Evolutionary conservation across 2,113 vertebrate species (phyloP).

Genomic region (Myiagra hebetior): DNA sequence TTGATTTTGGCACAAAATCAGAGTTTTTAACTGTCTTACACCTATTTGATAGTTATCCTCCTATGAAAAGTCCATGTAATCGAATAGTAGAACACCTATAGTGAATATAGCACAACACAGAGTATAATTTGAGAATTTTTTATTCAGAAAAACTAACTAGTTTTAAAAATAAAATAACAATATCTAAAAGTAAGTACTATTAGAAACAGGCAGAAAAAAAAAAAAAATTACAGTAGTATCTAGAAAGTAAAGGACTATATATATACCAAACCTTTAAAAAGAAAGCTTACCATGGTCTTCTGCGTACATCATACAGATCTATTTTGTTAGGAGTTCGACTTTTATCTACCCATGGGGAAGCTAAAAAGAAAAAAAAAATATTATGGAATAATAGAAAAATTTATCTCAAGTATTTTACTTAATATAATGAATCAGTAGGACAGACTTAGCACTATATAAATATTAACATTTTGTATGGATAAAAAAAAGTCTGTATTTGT

Average conservation of each 20-base stretch:
- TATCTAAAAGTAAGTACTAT: background rate
- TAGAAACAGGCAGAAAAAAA: background rate
- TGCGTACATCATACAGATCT: conserved; percentile 94
- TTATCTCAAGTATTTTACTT: background rate
- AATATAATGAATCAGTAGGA: background rate
- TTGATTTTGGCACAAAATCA: background rate
- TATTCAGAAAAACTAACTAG: background rate
- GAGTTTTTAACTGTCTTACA: background rate
- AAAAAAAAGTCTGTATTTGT: background rate
- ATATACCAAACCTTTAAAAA: background rate
- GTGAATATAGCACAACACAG: background rate
- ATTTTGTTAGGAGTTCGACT: conserved; percentile 92
- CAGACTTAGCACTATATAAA: background rate
- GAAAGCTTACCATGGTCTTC: conserved; percentile 89
- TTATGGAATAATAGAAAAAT: background rate
- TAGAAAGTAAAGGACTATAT: background rate
- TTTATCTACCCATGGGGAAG: conserved; percentile 95
- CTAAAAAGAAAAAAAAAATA: conserved; percentile 57
- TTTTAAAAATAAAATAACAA: background rate
- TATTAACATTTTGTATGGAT: background rate
- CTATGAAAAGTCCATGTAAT: background rate
- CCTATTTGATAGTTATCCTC: background rate
- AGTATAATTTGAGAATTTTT: background rate
- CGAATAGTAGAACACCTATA: accelerated
- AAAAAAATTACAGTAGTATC: background rate